A percentile compares a stretch with the other conserved stretches of the same genome.
Conservation (phyloP, 2,113 vertebrate species). For the Xenopus borealis region DNA sequence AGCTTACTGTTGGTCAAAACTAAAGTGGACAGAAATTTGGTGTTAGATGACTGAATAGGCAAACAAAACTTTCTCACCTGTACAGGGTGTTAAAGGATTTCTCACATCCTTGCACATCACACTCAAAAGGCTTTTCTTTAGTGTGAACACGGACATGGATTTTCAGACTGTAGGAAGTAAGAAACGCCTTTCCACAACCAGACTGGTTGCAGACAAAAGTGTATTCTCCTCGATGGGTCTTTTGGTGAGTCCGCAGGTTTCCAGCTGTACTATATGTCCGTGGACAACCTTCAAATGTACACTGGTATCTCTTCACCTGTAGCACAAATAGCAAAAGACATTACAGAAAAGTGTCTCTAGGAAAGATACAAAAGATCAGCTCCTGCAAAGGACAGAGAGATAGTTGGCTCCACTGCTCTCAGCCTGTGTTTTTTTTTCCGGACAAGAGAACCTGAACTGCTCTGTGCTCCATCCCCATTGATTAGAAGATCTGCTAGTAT, state of each 20-base stretch:
- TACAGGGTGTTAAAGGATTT: conserved; percentile 97
- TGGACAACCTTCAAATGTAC: conserved; percentile 94
- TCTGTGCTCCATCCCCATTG: too few relatives aligned
- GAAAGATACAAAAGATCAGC: too few relatives aligned
- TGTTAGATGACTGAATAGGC: too few relatives aligned
- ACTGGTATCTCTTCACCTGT: conserved; percentile 97
- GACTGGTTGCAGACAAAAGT: conserved; percentile 97
- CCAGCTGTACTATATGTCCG: conserved; percentile 97
- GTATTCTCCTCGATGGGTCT: conserved; percentile 94
- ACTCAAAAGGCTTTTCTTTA: conserved; percentile 97
- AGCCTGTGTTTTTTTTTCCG: too few relatives aligned
- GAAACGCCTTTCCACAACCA: conserved; percentile 97
- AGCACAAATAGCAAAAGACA: conserved; percentile 28
- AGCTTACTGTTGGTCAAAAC: too few relatives aligned
- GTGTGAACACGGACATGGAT: conserved; percentile 97
- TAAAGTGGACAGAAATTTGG: too few relatives aligned
- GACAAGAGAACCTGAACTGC: too few relatives aligned
- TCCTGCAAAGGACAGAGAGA: too few relatives aligned
- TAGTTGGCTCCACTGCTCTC: too few relatives aligned
- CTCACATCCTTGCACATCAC: conserved; percentile 94
- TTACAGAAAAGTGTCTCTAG: too few relatives aligned
- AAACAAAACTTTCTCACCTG: conserved; percentile 64
- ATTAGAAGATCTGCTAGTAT: too few relatives aligned
- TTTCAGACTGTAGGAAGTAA: conserved; percentile 97
- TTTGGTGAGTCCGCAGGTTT: conserved; percentile 96